Conservation (phyloP, 1,140 invertebrate species). For the Caenorhabditis latens region DNA sequence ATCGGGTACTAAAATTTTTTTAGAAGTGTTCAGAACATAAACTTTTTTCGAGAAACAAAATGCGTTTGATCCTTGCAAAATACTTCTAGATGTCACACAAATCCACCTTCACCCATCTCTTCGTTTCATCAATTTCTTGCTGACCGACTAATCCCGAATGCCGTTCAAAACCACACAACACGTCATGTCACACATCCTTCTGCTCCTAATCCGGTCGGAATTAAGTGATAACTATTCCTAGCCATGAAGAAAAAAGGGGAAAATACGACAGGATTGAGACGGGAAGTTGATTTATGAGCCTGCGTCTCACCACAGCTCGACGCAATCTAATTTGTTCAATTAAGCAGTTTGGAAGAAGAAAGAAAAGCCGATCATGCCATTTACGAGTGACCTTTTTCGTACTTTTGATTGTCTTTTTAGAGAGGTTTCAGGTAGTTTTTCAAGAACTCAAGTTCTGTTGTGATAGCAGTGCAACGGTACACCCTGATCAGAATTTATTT, state of each 20-base stretch:
- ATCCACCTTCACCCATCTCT: not conserved
- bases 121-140: not conserved
- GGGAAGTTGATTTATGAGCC: conserved; percentile 28
- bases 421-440: not conserved
- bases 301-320: not conserved
- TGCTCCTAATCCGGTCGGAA: conserved; percentile 37
- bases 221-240: conserved; percentile 50
- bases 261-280: conserved; percentile 32
- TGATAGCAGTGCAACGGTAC: too few species aligned
- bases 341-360: not conserved
- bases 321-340: conserved; percentile 40
- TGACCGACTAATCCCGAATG: conserved; percentile 29
- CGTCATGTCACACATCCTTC: not conserved
- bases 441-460: too few species aligned
- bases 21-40: too few species aligned
- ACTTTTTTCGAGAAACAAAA: too few species aligned
- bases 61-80: too few species aligned
- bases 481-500: too few species aligned
- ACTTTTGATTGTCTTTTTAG: conserved; percentile 17
- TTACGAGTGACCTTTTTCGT: not conserved
- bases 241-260: not conserved
- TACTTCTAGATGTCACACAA: not conserved
- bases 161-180: not conserved
- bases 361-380: not conserved
- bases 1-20: too few species aligned